Evolutionary conservation across 2,888 invertebrate species (phyloP).

Genomic region (Dryocosmus kuriphilus): DNA sequence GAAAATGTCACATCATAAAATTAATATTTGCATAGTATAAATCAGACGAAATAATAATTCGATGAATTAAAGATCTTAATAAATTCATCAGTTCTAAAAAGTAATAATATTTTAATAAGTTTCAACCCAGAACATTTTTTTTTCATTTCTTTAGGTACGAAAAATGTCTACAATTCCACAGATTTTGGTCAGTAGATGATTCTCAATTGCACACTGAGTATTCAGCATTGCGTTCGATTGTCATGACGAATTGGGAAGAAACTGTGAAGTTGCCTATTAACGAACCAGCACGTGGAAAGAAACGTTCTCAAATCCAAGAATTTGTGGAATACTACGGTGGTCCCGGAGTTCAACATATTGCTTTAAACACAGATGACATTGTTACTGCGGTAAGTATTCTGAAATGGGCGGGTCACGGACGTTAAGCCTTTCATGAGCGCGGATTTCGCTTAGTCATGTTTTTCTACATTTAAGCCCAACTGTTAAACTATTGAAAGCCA

Average conservation of each 20-base stretch:
- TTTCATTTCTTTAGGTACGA: constrained; percentile 82
- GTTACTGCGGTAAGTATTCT: constrained; percentile 85
- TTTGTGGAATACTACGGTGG: constrained; percentile 99
- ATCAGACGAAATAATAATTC: too few relatives aligned
- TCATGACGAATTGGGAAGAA: constrained; percentile 98
- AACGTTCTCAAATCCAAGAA: constrained; percentile 98
- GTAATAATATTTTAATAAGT: too few relatives aligned
- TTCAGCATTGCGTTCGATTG: constrained; percentile 97
- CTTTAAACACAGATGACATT: constrained; percentile 96
- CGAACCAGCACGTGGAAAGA: constrained; percentile 96
- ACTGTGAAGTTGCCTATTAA: constrained; percentile 98
- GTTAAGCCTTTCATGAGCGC: too few relatives aligned
- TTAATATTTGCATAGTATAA: too few relatives aligned
- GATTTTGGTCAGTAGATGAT: constrained; percentile 99
- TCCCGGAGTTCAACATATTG: constrained; percentile 98
- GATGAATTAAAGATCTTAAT: too few relatives aligned
- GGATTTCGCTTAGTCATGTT: too few relatives aligned
- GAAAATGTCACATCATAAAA: too few relatives aligned
- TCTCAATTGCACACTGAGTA: constrained; percentile 96
- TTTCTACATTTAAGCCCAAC: too few relatives aligned
- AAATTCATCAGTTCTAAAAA: too few relatives aligned
- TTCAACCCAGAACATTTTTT: constrained; percentile 10
- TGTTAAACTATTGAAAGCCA: too few relatives aligned
- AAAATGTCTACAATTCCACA: constrained; percentile 85
- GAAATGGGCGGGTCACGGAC: too few relatives aligned